Evolutionary conservation across 2,888 invertebrate genomes (phyloP).

Genomic region (Artemia sinica): DNA sequence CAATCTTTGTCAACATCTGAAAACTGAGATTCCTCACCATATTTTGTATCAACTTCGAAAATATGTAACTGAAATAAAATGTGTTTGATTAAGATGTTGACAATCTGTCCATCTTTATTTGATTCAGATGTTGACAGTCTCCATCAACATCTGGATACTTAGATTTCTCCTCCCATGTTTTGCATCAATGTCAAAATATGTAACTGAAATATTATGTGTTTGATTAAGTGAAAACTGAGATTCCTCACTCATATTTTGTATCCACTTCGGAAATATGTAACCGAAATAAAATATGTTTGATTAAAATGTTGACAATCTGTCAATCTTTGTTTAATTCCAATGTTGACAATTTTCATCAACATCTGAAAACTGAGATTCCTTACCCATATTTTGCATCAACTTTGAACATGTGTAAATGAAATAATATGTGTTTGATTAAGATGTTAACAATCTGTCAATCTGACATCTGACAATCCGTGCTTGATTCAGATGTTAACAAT

Average conservation of each 20-base stretch:
- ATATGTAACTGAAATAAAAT: too few species aligned
- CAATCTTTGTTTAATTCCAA: neutral
- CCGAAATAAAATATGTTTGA: neutral
- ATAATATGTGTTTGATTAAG: neutral
- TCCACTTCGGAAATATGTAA: too few species aligned
- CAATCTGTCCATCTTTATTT: neutral
- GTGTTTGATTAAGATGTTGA: neutral
- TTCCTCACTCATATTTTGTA: neutral
- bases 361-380: slow-evolving; percentile 3
- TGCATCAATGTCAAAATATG: neutral
- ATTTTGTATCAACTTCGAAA: neutral
- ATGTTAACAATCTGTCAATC: neutral
- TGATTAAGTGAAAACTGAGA: neutral
- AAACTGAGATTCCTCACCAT: neutral
- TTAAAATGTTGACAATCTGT: neutral
- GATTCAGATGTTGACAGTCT: neutral
- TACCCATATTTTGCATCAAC: neutral
- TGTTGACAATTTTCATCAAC: neutral
- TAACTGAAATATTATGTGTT: neutral
- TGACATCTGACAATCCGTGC: too few species aligned
- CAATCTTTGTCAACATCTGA: neutral
- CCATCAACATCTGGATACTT: neutral
- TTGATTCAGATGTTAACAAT: too few species aligned
- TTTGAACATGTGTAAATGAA: too few species aligned
- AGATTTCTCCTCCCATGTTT: neutral